Conservation (phyloP, 2,888 invertebrate genomes). For the Lasioglossum leucozonium region DNA sequence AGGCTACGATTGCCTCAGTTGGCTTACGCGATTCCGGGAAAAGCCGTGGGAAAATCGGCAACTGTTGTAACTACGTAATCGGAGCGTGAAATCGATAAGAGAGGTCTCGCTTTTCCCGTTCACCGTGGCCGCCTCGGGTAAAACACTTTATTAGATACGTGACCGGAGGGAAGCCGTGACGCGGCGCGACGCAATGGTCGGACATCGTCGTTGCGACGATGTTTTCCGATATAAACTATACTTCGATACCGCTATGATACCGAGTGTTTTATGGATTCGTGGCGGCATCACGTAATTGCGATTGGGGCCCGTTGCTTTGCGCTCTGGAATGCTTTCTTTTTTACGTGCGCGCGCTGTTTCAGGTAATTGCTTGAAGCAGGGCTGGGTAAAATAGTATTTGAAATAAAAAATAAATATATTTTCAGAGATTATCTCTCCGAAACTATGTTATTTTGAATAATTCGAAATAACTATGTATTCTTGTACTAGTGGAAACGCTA, state of each 20-base stretch:
- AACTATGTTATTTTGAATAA: no score
- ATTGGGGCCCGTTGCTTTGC: no score
- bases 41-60: slow-evolving; percentile 55
- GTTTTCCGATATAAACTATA: background rate
- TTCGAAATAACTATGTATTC: no score
- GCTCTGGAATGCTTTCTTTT: no score
- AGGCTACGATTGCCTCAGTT: slow-evolving; percentile 37
- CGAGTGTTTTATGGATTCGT: background rate
- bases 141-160: slow-evolving; percentile 2
- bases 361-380: no score
- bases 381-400: no score
- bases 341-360: no score
- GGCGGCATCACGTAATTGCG: background rate
- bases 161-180: background rate
- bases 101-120: background rate
- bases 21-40: slow-evolving; percentile 47
- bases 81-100: slow-evolving; percentile 46
- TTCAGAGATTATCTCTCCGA: no score
- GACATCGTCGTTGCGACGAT: background rate
- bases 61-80: slow-evolving; percentile 43
- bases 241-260: background rate
- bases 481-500: no score
- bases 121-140: background rate
- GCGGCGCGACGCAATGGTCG: no score
- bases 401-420: no score